Percentiles rank a stretch among this genome's conserved stretches.
phyloP scores from a whole-genome alignment of 2,888 invertebrate species.

The Scaptodrosophila latifasciaeformis region DNA sequence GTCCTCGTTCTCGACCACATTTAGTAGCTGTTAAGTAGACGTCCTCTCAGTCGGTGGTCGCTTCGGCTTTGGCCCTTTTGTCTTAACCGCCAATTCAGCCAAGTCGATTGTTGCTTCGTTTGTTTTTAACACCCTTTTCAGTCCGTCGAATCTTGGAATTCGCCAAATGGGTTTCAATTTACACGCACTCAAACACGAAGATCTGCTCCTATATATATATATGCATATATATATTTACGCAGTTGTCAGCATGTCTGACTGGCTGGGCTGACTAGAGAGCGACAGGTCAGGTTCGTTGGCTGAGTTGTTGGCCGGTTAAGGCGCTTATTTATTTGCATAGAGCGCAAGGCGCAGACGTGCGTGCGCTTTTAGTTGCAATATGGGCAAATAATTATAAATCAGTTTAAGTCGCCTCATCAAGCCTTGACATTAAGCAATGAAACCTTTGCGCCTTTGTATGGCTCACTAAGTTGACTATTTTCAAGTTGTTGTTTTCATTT shows the following conservation, averaged over 20 bases:
- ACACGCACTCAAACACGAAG: slow-evolving; percentile 29
- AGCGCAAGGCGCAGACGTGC: slow-evolving; percentile 25
- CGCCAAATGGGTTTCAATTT: slow-evolving; percentile 66
- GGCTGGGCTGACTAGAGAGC: slow-evolving; percentile 38
- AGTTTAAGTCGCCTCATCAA: slow-evolving; percentile 61
- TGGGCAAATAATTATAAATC: slow-evolving; percentile 63
- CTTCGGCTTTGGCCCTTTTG: slow-evolving; percentile 31
- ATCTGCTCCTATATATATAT: slow-evolving; percentile 38
- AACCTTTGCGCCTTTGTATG: slow-evolving; percentile 61
- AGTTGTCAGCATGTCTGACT: slow-evolving; percentile 16
- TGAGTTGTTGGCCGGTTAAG: no score
- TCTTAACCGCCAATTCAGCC: no score
- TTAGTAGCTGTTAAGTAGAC: slow-evolving; percentile 67
- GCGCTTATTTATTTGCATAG: slow-evolving; percentile 63
- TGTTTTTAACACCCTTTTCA: slow-evolving; percentile 67
- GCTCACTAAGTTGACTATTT: no score
- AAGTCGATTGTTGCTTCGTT: slow-evolving; percentile 48
- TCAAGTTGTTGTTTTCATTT: no score
- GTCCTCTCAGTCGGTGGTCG: slow-evolving; percentile 60
- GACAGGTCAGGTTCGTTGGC: slow-evolving; percentile 59
- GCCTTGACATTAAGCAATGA: slow-evolving; percentile 65
- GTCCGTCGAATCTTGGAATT: slow-evolving; percentile 1
- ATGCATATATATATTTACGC: slow-evolving; percentile 31
- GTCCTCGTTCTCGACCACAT: slow-evolving; percentile 30
- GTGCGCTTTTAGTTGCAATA: slow-evolving; percentile 41